phyloP scores from a whole-genome alignment of 2,888 invertebrate genomes.

The Thalpophila matura region DNA sequence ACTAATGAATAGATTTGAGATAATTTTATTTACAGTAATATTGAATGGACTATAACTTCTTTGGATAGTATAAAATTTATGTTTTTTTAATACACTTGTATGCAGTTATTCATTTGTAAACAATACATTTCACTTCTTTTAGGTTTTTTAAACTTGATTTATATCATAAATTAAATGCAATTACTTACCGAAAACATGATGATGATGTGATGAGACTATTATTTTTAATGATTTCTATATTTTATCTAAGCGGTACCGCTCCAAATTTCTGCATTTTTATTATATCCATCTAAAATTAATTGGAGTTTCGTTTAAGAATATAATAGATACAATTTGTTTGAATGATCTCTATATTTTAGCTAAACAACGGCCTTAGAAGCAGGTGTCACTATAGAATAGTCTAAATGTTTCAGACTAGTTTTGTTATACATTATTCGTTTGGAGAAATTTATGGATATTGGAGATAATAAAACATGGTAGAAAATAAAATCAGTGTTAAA shows the following conservation, averaged over 20 bases:
- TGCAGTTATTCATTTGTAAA: conserved; percentile 5
- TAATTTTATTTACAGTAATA: conserved; percentile 13
- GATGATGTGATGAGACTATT: no score
- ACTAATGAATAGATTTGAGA: background rate
- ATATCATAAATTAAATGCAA: conserved; percentile 13
- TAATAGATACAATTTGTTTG: conserved; percentile 19
- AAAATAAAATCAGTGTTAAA: conserved; percentile 18
- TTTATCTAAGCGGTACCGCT: conserved; percentile 4
- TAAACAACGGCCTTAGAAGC: conserved; percentile 12
- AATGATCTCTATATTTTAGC: conserved; percentile 37
- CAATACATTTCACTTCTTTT: conserved; percentile 10
- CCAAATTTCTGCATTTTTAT: conserved; percentile 18
- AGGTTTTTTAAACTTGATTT: conserved; percentile 1
- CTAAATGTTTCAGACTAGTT: conserved; percentile 22
- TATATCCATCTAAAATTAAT: conserved; percentile 19
- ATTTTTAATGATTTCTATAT: conserved; percentile 26
- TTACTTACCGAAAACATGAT: conserved; percentile 15
- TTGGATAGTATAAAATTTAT: background rate
- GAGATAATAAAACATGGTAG: conserved; percentile 33
- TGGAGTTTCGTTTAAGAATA: conserved; percentile 14
- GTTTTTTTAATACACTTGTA: conserved; percentile 11
- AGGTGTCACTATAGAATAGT: conserved; percentile 25
- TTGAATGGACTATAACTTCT: background rate
- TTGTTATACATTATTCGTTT: conserved; percentile 36
- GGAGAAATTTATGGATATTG: conserved; percentile 44